Evolutionary conservation across 2,888 invertebrate species (phyloP), one percentile per base, ranked within the genome.

Genomic region (Plutella xylostella): DNA sequence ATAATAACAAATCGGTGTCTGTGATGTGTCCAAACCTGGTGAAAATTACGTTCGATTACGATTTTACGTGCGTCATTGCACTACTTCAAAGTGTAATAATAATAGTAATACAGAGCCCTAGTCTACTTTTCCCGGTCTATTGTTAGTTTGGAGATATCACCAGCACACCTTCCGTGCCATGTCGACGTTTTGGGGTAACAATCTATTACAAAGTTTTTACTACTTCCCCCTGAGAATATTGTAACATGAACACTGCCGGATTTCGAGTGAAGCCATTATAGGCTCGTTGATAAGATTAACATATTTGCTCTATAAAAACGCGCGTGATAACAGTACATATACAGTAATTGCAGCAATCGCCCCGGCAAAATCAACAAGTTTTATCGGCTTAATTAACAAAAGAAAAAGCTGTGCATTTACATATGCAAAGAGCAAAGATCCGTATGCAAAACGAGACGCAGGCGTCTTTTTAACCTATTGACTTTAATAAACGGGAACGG

Each of bases 401-500:
- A 49, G 41, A 44, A 47, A 50, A 49, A 40, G 14, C 30, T 39
- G 33, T 34, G 42, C 38, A 45, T 25, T 41, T 38, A 15, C 39
- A 22, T 39, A 28, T 7, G 25, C 17, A 22, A 14, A 21, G 21
- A 39, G n/a, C n/a, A 15, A 39, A 39, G 39, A 39, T 28, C 41
- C 19, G 35, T 47, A 45, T 45, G 45, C 46, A 47, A 49, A 48
- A 34, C 43, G 39, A 49, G 48, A 45, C 46, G 48, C 4, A n/a
- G 14, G 21, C 11, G 15, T 34, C 34, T 42, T 42, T 42, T 42
- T 43, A 51, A 49, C 48, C 43, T 42, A 45, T 42, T 47, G 42
- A 38, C 47, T 45, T 48, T 43, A 48, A 50, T 49, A 49, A 53
- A 53, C 49, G 46, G 50, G 49, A 45, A 40, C 51, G 30, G 42